phyloP scores from a whole-genome alignment of 2,797 vertebrate species.

The Eulemur rubriventer region DNA sequence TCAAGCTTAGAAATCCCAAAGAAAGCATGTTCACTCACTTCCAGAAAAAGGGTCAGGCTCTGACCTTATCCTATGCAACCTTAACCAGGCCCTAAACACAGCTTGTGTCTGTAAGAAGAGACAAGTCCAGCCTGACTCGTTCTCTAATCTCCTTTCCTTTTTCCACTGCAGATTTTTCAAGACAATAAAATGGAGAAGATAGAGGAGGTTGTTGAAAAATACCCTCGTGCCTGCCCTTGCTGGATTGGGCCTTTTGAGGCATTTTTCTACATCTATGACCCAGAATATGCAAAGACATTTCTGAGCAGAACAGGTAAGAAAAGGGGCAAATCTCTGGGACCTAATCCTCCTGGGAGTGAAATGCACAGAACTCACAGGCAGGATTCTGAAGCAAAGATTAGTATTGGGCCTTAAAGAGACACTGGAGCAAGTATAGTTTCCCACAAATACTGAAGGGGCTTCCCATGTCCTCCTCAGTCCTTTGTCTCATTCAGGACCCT shows the following conservation, averaged over 20 bases:
- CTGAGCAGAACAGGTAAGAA: constrained; percentile 88
- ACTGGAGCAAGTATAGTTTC: neutral
- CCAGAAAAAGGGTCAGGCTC: neutral
- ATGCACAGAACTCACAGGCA: neutral
- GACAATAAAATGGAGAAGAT: constrained; percentile 78
- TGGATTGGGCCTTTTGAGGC: constrained; percentile 89
- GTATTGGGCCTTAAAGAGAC: neutral
- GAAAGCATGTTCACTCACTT: neutral
- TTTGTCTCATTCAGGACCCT: neutral
- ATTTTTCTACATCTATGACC: constrained; percentile 88
- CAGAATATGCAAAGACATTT: constrained; percentile 91
- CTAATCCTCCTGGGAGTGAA: neutral
- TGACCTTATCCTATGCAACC: neutral
- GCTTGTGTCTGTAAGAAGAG: neutral
- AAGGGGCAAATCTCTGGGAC: neutral
- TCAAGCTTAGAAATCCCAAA: neutral
- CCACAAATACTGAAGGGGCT: neutral
- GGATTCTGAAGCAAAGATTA: neutral
- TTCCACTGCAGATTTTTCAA: constrained; percentile 68
- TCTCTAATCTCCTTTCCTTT: constrained; percentile 43
- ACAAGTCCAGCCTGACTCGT: neutral
- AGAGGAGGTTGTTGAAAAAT: constrained; percentile 81
- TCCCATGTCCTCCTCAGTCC: neutral
- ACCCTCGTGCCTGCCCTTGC: constrained; percentile 88
- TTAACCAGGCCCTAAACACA: neutral